Percentiles rank a stretch among this genome's conserved stretches.
These are phyloP conservation scores for Galeruca laticollis DNA, from an alignment of 2,888 invertebrate genomes.

Conservation along the genomic window DNA sequence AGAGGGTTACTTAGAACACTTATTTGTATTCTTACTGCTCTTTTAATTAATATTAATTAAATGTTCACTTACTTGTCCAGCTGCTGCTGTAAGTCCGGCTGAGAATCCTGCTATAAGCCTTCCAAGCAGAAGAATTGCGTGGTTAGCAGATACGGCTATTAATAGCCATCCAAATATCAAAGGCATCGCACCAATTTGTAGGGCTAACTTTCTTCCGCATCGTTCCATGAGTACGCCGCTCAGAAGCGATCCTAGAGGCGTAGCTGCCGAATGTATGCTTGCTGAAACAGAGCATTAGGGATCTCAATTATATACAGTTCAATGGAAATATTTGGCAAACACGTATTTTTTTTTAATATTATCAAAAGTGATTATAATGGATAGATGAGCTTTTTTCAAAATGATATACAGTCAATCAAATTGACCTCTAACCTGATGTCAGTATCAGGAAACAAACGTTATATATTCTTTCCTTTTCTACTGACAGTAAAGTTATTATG, in stretches of 20 bases:
- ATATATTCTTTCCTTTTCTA: too few species aligned
- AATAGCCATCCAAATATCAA: constrained; percentile 78
- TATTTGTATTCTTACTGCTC: too few species aligned
- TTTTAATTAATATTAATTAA: neutral
- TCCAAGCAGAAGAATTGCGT: constrained; percentile 74
- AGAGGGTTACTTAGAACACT: too few species aligned
- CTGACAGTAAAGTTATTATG: too few species aligned
- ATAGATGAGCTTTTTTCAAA: too few species aligned
- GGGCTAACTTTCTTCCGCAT: constrained; percentile 75
- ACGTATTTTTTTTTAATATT: too few species aligned
- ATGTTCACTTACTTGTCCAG: constrained; percentile 74
- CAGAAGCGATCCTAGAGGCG: constrained; percentile 79
- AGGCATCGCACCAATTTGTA: constrained; percentile 76
- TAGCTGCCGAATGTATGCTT: constrained; percentile 82
- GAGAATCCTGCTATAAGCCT: constrained; percentile 79
- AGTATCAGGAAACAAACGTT: too few species aligned
- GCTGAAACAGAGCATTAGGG: constrained; percentile 67
- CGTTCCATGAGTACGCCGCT: constrained; percentile 80
- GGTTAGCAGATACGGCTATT: constrained; percentile 70
- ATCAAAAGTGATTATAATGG: too few species aligned
- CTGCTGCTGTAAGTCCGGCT: constrained; percentile 80
- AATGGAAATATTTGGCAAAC: too few species aligned
- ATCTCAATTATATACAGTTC: too few species aligned
- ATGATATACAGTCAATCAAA: too few species aligned
- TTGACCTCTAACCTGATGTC: too few species aligned